phyloP scores from a whole-genome alignment of 1,140 invertebrate species.

The Tetragonula clypearis region DNA sequence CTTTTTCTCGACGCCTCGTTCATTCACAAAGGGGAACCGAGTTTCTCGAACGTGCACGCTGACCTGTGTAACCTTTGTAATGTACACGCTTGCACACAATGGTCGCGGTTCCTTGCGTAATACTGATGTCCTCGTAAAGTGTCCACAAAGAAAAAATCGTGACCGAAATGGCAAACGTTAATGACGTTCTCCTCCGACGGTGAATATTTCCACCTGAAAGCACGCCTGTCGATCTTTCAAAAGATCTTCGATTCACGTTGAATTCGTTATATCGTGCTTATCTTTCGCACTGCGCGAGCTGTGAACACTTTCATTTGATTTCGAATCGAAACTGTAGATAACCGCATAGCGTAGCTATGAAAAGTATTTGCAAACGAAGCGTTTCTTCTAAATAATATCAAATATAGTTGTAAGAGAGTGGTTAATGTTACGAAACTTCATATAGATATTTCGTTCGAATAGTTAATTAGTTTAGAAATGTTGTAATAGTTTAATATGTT shows the following conservation, averaged over 20 bases:
- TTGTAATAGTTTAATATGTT: too few species aligned
- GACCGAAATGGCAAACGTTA: slow-evolving; percentile 31
- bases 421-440: background rate
- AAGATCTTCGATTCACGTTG: background rate
- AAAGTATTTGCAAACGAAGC: too few species aligned
- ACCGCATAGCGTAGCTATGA: too few species aligned
- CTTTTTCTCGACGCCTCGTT: background rate
- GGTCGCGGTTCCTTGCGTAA: slow-evolving; percentile 15
- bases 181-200: slow-evolving; percentile 8
- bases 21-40: slow-evolving; percentile 27
- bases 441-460: too few species aligned
- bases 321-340: background rate
- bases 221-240: background rate
- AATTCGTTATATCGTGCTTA: background rate
- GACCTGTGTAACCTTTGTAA: slow-evolving; percentile 42
- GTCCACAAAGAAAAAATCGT: slow-evolving; percentile 11
- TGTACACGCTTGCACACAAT: slow-evolving; percentile 25
- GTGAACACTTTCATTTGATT: background rate
- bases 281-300: background rate
- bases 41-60: slow-evolving; percentile 28
- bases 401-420: background rate
- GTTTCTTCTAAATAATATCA: too few species aligned
- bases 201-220: background rate
- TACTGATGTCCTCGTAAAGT: background rate
- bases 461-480: too few species aligned